A percentile compares a stretch with the other conserved stretches of the same genome.
Evolutionary conservation across 2,888 invertebrate genomes (phyloP).

Genomic region (Amblyjoppa proteus): DNA sequence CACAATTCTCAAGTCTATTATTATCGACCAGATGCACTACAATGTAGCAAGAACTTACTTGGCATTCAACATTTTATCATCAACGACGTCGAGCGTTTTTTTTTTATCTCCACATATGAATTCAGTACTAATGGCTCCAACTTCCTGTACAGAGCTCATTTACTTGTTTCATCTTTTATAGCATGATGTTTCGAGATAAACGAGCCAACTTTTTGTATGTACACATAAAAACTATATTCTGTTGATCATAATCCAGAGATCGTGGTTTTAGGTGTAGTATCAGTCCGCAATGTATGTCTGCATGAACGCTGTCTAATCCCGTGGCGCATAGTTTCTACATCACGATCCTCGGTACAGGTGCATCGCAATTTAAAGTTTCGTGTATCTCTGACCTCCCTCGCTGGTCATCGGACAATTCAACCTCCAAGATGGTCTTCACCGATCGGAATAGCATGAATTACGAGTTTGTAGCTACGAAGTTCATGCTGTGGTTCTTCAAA

Average conservation of each 20-base stretch:
- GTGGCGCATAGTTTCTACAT: not conserved
- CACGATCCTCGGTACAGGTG: not conserved
- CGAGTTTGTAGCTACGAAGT: not conserved
- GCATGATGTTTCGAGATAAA: not conserved
- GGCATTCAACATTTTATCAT: too few relatives aligned
- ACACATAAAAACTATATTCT: too few relatives aligned
- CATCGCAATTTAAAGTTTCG: not conserved
- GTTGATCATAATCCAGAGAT: too few relatives aligned
- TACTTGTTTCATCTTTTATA: too few relatives aligned
- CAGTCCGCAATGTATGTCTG: not conserved
- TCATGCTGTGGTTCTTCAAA: slow-evolving; percentile 1
- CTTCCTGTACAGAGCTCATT: too few relatives aligned
- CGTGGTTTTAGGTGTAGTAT: not conserved
- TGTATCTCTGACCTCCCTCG: not conserved
- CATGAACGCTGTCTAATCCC: not conserved
- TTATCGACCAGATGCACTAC: not conserved
- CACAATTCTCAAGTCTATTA: not conserved
- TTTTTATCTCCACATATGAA: not conserved
- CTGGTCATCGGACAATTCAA: not conserved
- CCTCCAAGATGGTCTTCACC: not conserved
- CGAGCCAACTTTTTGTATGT: not conserved
- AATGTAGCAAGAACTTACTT: too few relatives aligned
- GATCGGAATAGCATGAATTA: not conserved
- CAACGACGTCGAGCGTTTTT: not conserved
- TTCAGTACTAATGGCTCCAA: not conserved